phyloP scores from a whole-genome alignment of 2,888 invertebrate species.

The Cantharis flavilabris region DNA sequence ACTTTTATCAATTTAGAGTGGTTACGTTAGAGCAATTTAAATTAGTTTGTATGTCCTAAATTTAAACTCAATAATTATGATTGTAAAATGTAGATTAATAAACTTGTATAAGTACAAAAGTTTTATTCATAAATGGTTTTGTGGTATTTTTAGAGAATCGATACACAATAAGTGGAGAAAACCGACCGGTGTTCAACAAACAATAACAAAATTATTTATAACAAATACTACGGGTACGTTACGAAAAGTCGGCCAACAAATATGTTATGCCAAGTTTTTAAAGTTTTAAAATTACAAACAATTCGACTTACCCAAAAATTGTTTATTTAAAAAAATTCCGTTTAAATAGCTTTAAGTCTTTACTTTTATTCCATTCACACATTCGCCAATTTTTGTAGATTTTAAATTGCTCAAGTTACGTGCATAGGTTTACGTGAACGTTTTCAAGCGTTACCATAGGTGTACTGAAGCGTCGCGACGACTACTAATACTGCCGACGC shows the following conservation, averaged over 20 bases:
- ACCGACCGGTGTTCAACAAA: neutral
- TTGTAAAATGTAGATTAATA: neutral
- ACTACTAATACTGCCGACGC: constrained; percentile 37
- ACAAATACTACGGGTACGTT: neutral
- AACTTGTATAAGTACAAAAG: neutral
- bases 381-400: constrained; percentile 1
- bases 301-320: neutral
- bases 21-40: neutral
- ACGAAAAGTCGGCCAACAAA: neutral
- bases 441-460: constrained; percentile 23
- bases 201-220: neutral
- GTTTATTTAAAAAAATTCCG: neutral
- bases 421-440: constrained; percentile 8
- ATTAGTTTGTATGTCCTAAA: neutral
- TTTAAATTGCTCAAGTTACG: constrained; percentile 6
- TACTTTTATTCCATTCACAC: neutral
- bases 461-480: constrained; percentile 41
- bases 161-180: neutral
- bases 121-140: constrained; percentile 1
- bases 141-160: neutral
- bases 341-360: neutral
- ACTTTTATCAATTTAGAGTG: neutral
- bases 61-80: neutral
- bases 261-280: neutral
- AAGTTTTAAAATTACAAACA: neutral